phyloP scores from a whole-genome alignment of 1,140 invertebrate species.

The Heliconius nattereri region DNA sequence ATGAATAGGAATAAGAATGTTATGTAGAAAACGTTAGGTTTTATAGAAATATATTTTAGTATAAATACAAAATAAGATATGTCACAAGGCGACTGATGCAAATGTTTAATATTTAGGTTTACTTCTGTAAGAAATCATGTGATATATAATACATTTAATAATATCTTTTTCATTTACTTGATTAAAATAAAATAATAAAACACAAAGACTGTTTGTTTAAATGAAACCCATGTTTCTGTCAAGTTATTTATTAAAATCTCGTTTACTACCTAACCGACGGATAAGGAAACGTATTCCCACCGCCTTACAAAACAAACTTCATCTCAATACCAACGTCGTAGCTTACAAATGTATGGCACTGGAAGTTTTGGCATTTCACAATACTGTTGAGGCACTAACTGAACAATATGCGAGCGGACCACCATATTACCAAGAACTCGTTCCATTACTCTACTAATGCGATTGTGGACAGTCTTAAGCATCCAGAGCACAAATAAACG shows the following conservation, averaged over 20 bases:
- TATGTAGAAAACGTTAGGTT: background rate
- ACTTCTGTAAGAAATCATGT: background rate
- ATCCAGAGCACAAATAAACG: background rate
- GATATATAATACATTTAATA: background rate
- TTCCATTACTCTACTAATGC: background rate
- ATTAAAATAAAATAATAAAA: conserved; percentile 6
- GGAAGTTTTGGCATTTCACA: conserved; percentile 25
- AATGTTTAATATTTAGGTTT: background rate
- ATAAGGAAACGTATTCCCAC: conserved; percentile 1
- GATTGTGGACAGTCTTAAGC: background rate
- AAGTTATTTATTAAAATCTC: conserved; percentile 62
- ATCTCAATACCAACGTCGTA: conserved; percentile 9
- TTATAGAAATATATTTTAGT: background rate
- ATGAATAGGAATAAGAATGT: no score
- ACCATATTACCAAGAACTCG: background rate
- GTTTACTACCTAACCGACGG: conserved; percentile 53
- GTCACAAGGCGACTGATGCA: conserved; percentile 3
- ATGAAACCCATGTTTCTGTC: conserved; percentile 29
- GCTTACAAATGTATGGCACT: conserved; percentile 24
- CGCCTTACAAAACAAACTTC: conserved; percentile 19
- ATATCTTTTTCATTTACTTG: background rate
- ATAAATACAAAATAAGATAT: background rate
- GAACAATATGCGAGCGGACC: background rate
- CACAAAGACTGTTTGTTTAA: background rate
- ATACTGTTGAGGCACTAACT: conserved; percentile 23